Conservation (phyloP, 2,113 vertebrate species). For the Bufo gargarizans region DNA sequence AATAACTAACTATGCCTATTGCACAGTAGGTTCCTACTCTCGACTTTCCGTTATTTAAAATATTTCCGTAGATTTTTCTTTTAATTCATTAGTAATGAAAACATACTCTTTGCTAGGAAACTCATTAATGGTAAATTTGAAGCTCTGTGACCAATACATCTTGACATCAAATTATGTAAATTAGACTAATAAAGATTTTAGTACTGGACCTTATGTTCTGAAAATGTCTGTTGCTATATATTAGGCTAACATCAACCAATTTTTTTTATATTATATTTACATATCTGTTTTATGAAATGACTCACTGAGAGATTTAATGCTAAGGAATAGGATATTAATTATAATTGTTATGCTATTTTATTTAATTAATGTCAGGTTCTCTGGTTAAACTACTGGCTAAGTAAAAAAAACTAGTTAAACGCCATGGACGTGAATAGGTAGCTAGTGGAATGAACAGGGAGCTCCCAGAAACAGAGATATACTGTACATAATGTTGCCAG, state of each 20-base stretch:
- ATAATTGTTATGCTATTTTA: too few relatives aligned
- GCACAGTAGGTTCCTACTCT: neutral
- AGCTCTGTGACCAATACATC: neutral
- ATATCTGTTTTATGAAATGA: neutral
- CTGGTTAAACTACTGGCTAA: too few relatives aligned
- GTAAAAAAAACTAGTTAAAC: too few relatives aligned
- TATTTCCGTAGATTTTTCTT: neutral
- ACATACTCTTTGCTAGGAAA: neutral
- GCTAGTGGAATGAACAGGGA: too few relatives aligned
- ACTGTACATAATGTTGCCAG: too few relatives aligned
- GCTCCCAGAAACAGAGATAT: too few relatives aligned
- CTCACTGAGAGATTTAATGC: neutral
- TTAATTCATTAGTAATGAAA: slow-evolving; percentile 1
- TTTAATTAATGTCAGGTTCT: too few relatives aligned
- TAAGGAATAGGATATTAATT: too few relatives aligned
- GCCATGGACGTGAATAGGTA: too few relatives aligned
- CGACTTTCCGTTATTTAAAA: neutral
- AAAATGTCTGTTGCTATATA: neutral
- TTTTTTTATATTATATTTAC: neutral
- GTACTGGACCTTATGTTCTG: neutral
- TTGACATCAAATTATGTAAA: slow-evolving; percentile 23
- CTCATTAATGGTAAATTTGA: neutral
- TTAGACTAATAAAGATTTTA: neutral
- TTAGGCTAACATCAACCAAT: neutral
- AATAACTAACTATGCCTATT: too few relatives aligned